These are phyloP conservation scores for Vanacampus margaritifer DNA, from an alignment of 2,113 vertebrate genomes.

Conservation along the genomic window DNA sequence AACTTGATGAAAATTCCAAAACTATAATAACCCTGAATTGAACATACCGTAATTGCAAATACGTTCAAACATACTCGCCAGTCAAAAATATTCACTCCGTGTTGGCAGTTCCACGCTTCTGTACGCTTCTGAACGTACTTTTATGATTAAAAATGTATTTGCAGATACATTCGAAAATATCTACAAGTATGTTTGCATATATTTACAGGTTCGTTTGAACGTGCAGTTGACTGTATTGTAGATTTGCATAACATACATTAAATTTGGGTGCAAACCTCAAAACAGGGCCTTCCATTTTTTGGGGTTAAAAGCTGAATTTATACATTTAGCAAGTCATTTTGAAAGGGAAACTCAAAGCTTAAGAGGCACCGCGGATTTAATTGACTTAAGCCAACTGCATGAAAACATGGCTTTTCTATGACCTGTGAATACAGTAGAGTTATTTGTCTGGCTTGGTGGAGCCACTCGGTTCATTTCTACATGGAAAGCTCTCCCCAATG, in stretches of 20 bases:
- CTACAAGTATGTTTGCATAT: too few species aligned
- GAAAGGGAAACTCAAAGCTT: constrained; percentile 47
- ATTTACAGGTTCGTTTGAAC: too few species aligned
- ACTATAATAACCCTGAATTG: too few species aligned
- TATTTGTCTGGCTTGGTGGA: constrained; percentile 57
- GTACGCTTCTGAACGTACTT: too few species aligned
- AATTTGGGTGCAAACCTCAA: constrained; percentile 12
- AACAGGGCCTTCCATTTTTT: constrained; percentile 9
- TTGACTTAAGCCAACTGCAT: constrained; percentile 59
- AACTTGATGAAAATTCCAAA: too few species aligned
- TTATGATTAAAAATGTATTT: too few species aligned
- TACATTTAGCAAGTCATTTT: constrained; percentile 34
- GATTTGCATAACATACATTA: constrained; percentile 7
- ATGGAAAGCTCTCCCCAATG: constrained; percentile 35
- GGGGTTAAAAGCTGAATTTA: constrained; percentile 43
- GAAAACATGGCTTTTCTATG: constrained; percentile 52
- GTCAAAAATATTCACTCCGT: too few species aligned
- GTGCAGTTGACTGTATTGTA: constrained; percentile 17
- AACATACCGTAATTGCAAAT: too few species aligned
- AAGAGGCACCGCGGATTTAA: constrained; percentile 51
- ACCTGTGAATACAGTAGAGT: constrained; percentile 58
- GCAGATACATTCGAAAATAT: too few species aligned
- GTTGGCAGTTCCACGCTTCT: too few species aligned
- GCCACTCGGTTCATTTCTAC: constrained; percentile 30
- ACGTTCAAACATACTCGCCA: too few species aligned